Evolutionary conservation across 2,797 vertebrate genomes (phyloP).

Genomic region (Trematomus bernacchii): DNA sequence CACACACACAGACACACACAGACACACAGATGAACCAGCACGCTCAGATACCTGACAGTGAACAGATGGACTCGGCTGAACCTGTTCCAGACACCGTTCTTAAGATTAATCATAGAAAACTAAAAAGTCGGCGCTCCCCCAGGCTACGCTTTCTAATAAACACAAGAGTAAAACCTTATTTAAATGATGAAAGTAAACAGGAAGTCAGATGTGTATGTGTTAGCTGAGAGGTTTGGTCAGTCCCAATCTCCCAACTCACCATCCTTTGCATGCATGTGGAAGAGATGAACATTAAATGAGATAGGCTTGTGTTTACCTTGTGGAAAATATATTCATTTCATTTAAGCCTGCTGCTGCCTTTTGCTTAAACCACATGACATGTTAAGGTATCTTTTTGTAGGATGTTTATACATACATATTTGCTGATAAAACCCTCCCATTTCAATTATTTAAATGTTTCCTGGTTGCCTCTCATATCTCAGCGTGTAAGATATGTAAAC

Average conservation of each 20-base stretch:
- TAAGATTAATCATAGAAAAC: constrained; percentile 58
- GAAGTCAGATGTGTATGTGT: constrained; percentile 47
- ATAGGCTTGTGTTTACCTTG: constrained; percentile 31
- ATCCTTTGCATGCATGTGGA: constrained; percentile 14
- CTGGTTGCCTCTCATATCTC: neutral
- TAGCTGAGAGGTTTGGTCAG: constrained; percentile 23
- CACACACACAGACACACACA: constrained; percentile 18
- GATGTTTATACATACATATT: neutral
- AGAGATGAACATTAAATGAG: constrained; percentile 28
- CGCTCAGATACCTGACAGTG: constrained; percentile 62
- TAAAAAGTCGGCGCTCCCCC: constrained; percentile 42
- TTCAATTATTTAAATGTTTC: neutral
- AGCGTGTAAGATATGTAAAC: constrained; percentile 4
- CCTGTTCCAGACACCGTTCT: constrained; percentile 54
- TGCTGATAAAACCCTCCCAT: neutral
- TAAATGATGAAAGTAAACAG: constrained; percentile 48
- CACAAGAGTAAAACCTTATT: constrained; percentile 38
- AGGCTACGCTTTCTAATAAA: constrained; percentile 37
- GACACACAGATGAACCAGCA: constrained; percentile 17
- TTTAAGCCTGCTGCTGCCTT: constrained; percentile 11
- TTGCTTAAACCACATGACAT: neutral
- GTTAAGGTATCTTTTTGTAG: neutral
- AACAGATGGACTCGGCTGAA: constrained; percentile 74
- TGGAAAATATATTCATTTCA: neutral
- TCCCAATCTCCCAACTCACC: constrained; percentile 4